These are phyloP conservation scores for Colinus virginianus DNA, from an alignment of 2,113 vertebrate species.

Conservation along the genomic window DNA sequence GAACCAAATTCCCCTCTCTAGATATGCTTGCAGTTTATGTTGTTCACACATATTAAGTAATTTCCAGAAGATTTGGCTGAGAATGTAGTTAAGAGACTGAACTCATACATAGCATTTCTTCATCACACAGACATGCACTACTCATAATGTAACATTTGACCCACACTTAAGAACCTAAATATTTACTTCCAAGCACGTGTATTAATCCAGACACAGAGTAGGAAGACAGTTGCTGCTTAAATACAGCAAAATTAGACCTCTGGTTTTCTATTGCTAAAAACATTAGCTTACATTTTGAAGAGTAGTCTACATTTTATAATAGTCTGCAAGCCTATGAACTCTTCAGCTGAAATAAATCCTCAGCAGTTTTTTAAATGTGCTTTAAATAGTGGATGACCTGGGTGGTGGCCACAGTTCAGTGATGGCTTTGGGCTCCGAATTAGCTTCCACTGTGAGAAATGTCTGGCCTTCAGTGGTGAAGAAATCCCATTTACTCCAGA, in stretches of 20 bases:
- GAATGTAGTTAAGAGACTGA: conserved; percentile 60
- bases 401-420: not conserved
- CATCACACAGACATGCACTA: conserved; percentile 57
- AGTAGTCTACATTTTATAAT: conserved; percentile 20
- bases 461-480: not conserved
- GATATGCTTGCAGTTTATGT: conserved; percentile 64
- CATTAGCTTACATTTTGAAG: conserved; percentile 42
- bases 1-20: conserved; percentile 18
- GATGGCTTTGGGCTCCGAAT: not conserved
- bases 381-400: not conserved
- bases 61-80: conserved; percentile 62
- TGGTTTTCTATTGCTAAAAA: not conserved
- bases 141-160: conserved; percentile 68
- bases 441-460: not conserved
- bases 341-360: not conserved
- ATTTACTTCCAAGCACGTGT: conserved; percentile 69
- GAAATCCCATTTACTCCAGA: not conserved
- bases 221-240: conserved; percentile 51
- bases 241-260: conserved; percentile 41
- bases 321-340: conserved; percentile 23
- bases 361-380: not conserved
- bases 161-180: conserved; percentile 72
- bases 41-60: conserved; percentile 68
- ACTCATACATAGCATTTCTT: conserved; percentile 70
- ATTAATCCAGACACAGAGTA: conserved; percentile 49